Conservation (phyloP, 2,888 invertebrate species). For the Pachycephus smyrnensis region DNA sequence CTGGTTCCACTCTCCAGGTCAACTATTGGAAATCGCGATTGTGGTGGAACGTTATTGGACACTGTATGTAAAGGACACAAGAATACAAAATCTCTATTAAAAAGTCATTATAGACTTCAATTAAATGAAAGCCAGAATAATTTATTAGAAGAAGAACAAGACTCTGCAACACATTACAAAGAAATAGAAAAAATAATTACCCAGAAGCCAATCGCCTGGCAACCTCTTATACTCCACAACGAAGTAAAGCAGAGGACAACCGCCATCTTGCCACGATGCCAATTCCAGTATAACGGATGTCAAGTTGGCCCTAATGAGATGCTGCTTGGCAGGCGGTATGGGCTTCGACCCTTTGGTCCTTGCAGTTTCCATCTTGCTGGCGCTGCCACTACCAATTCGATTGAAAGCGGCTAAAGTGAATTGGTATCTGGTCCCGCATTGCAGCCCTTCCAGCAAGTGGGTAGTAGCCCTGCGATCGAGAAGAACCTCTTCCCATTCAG, state of each 20-base stretch:
- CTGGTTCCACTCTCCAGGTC: constrained; percentile 69
- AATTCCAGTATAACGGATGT: constrained; percentile 64
- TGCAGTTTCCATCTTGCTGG: constrained; percentile 63
- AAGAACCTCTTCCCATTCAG: constrained; percentile 71
- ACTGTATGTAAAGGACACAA: constrained; percentile 53
- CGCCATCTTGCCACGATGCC: constrained; percentile 66
- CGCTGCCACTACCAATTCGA: constrained; percentile 65
- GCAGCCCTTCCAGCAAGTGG: constrained; percentile 60
- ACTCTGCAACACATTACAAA: neutral
- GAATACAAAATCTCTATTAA: neutral
- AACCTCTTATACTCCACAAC: constrained; percentile 63
- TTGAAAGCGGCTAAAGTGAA: constrained; percentile 66
- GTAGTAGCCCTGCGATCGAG: constrained; percentile 67
- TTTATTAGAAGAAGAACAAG: neutral
- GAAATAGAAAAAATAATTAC: constrained; percentile 39
- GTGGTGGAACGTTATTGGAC: constrained; percentile 69
- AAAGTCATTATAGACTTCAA: neutral
- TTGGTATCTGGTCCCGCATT: constrained; percentile 65
- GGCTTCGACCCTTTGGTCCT: constrained; percentile 66
- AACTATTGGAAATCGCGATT: constrained; percentile 67
- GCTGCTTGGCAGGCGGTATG: constrained; percentile 59
- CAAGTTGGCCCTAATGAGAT: constrained; percentile 60
- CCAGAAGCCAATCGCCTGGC: constrained; percentile 61
- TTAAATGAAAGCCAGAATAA: neutral
- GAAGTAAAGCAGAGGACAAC: constrained; percentile 65